phyloP scores from a whole-genome alignment of 1,140 invertebrate genomes.

The Nilaparvata lugens region DNA sequence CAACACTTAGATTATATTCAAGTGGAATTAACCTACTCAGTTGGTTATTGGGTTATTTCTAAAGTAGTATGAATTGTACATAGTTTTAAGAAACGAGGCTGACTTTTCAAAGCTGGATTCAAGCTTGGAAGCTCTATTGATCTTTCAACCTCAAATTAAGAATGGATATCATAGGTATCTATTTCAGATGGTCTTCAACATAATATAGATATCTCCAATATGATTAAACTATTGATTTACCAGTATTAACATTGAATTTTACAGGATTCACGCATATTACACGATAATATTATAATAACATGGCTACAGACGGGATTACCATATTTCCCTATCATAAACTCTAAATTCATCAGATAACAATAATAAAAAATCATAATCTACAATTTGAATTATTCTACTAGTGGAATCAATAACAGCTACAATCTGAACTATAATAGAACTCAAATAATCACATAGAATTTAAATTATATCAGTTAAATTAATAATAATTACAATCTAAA shows the following conservation, averaged over 20 bases:
- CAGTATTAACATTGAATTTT: neutral
- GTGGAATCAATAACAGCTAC: too few species aligned
- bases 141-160: neutral
- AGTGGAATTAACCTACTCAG: neutral
- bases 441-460: too few species aligned
- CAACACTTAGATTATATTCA: neutral
- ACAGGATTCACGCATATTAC: neutral
- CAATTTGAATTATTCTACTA: too few species aligned
- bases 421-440: too few species aligned
- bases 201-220: neutral
- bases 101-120: neutral
- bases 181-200: neutral
- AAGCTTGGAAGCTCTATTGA: neutral
- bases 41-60: neutral
- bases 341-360: too few species aligned
- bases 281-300: neutral
- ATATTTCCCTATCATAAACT: too few species aligned
- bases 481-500: too few species aligned
- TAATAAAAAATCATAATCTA: too few species aligned
- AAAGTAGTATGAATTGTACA: neutral
- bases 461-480: too few species aligned
- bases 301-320: neutral
- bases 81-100: neutral
- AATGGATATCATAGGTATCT: neutral
- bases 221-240: neutral